Conservation (phyloP, 2,113 vertebrate genomes). For the Rostratula benghalensis region DNA sequence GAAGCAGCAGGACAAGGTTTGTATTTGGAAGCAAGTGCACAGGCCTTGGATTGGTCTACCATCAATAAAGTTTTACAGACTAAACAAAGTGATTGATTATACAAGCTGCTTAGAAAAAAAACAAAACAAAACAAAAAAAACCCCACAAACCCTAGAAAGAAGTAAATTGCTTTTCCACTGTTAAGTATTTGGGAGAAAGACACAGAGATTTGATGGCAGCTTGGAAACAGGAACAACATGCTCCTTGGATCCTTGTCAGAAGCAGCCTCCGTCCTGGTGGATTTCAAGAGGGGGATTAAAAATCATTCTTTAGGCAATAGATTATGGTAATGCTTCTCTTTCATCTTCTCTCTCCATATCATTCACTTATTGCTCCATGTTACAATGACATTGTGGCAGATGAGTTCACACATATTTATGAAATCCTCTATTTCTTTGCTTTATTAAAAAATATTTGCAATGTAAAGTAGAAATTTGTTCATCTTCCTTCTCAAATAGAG, state of each 20-base stretch:
- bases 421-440: conserved; percentile 13
- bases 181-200: neutral
- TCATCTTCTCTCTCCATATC: neutral
- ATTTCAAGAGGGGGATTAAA: neutral
- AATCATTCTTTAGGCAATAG: neutral
- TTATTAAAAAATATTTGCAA: conserved; percentile 26
- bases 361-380: neutral
- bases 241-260: neutral
- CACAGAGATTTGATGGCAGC: neutral
- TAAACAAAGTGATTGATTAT: neutral
- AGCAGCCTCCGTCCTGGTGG: neutral
- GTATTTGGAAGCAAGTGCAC: neutral
- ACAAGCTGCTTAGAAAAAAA: neutral
- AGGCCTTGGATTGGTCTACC: neutral
- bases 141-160: neutral
- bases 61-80: neutral
- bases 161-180: neutral
- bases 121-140: too few relatives aligned
- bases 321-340: conserved; percentile 35
- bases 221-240: neutral
- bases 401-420: neutral
- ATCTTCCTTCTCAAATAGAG: conserved; percentile 3
- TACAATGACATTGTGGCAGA: conserved; percentile 14
- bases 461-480: conserved; percentile 15
- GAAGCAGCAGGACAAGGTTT: neutral